Conservation (phyloP, 2,888 invertebrate species). For the Thera britannica region DNA sequence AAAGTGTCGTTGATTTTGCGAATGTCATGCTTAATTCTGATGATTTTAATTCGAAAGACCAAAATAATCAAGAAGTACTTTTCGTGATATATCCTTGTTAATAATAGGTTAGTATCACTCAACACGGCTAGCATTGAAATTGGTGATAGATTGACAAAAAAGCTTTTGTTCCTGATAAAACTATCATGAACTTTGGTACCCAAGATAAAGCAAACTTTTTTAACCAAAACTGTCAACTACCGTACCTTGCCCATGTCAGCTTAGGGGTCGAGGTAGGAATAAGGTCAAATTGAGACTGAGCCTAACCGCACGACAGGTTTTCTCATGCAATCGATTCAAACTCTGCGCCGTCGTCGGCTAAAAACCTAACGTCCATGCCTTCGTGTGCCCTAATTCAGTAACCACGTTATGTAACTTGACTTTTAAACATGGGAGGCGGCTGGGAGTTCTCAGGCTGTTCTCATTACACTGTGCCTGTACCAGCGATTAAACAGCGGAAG, state of each 20-base stretch:
- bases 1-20: not conserved
- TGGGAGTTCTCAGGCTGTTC: not conserved
- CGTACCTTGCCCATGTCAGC: not conserved
- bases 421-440: not conserved
- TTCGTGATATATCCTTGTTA: not conserved
- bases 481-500: slow-evolving; percentile 24
- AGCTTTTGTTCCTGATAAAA: not conserved
- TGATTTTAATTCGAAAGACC: not conserved
- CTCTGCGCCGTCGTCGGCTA: not conserved
- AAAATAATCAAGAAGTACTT: not conserved
- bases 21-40: not conserved
- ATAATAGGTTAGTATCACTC: too few relatives aligned
- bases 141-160: not conserved
- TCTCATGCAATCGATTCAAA: not conserved
- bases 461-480: slow-evolving; percentile 8
- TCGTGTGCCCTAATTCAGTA: not conserved
- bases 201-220: not conserved
- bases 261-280: not conserved
- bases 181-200: too few relatives aligned
- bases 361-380: not conserved
- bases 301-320: not conserved
- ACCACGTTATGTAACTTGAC: not conserved
- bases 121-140: not conserved
- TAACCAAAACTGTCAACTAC: not conserved
- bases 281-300: slow-evolving; percentile 3